phyloP scores from a whole-genome alignment of 2,113 vertebrate genomes.

The Larimichthys polyactis region DNA sequence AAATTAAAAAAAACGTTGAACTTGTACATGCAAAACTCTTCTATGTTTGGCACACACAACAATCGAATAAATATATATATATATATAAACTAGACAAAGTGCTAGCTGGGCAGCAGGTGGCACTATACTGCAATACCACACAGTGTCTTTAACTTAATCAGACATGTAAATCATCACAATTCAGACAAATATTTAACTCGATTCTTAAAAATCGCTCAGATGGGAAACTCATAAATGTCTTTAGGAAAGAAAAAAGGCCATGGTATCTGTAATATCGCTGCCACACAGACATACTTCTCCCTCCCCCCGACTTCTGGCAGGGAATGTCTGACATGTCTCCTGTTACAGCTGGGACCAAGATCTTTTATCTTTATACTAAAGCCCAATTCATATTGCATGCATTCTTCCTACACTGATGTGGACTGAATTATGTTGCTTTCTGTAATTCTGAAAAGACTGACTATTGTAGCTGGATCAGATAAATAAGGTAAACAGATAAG shows the following conservation, averaged over 20 bases:
- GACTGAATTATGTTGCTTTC: constrained; percentile 54
- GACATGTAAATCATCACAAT: constrained; percentile 26
- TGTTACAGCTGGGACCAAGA: constrained; percentile 72
- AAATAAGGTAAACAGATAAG: constrained; percentile 61
- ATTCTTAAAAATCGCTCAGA: constrained; percentile 34
- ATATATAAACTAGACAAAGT: background rate
- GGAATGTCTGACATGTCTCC: constrained; percentile 75
- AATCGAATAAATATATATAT: background rate
- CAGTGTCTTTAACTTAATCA: constrained; percentile 7
- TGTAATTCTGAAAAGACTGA: constrained; percentile 34
- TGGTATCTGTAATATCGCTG: constrained; percentile 56
- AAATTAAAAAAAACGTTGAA: background rate
- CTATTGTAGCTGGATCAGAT: constrained; percentile 30
- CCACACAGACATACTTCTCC: constrained; percentile 66
- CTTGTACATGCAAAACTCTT: background rate
- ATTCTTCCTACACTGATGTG: constrained; percentile 68
- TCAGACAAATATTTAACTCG: constrained; percentile 26
- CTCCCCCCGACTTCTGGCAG: constrained; percentile 55
- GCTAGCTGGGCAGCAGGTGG: constrained; percentile 4
- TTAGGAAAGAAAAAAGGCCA: constrained; percentile 37
- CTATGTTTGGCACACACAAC: background rate
- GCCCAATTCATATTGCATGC: constrained; percentile 72
- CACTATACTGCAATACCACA: background rate
- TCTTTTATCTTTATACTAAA: constrained; percentile 70
- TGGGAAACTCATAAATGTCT: constrained; percentile 48